phyloP scores from a whole-genome alignment of 2,113 vertebrate species.

The Martes martes region DNA sequence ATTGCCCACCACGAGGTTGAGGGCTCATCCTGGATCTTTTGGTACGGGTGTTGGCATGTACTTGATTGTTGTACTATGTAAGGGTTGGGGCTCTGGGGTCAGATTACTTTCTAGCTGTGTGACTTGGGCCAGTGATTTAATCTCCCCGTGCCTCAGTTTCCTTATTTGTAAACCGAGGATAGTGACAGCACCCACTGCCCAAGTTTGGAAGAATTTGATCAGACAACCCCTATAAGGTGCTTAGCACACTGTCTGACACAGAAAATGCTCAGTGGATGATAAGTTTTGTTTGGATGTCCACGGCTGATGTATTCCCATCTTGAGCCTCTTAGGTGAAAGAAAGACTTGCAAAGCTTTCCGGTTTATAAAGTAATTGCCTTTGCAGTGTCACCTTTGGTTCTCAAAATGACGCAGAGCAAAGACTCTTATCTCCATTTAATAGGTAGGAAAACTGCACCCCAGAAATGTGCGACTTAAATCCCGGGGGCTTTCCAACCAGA shows the following conservation, averaged over 20 bases:
- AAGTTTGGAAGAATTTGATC: neutral
- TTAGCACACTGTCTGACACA: neutral
- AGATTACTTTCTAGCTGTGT: neutral
- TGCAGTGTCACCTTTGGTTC: neutral
- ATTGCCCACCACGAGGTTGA: neutral
- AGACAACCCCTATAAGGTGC: rapidly evolving
- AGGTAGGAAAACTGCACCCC: neutral
- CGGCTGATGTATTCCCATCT: neutral
- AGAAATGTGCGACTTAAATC: neutral
- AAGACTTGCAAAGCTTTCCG: neutral
- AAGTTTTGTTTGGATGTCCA: neutral
- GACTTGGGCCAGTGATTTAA: neutral
- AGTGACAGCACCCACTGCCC: neutral
- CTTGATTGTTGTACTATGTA: rapidly evolving
- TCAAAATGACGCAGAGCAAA: neutral
- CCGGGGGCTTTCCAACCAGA: neutral
- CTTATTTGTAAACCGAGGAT: neutral
- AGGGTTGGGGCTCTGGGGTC: neutral
- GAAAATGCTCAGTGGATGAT: neutral
- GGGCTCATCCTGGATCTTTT: neutral
- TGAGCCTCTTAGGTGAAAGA: neutral
- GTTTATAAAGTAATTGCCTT: neutral
- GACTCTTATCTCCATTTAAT: neutral
- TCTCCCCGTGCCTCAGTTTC: neutral
- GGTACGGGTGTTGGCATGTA: neutral